Evolutionary conservation across 2,113 vertebrate genomes (phyloP).

Genomic region (Amazona vittata): DNA sequence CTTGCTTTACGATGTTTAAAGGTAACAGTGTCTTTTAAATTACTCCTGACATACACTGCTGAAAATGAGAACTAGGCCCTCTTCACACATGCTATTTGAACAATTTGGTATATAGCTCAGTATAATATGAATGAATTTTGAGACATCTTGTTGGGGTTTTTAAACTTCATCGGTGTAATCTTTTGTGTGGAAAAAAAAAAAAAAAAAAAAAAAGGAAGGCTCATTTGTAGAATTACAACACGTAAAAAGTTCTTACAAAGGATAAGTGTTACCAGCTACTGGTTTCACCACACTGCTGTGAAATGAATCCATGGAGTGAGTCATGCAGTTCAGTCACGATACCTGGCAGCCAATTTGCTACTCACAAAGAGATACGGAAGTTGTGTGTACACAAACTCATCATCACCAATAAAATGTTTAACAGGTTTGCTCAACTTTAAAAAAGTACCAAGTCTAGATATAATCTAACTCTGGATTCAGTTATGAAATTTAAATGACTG

Average conservation of each 20-base stretch:
- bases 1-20: neutral
- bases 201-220: neutral
- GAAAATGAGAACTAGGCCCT: neutral
- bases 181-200: neutral
- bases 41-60: neutral
- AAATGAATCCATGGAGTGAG: constrained; percentile 14
- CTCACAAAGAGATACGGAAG: constrained; percentile 35
- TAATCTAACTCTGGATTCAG: neutral
- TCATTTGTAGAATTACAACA: neutral
- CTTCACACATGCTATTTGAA: neutral
- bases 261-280: constrained; percentile 20
- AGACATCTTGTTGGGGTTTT: neutral
- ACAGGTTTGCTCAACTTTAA: neutral
- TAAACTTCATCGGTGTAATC: neutral
- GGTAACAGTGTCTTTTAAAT: neutral
- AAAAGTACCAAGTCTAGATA: constrained; percentile 12
- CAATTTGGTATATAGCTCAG: neutral
- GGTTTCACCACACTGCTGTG: constrained; percentile 13
- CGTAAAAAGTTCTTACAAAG: constrained; percentile 11
- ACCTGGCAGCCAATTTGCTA: neutral
- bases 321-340: constrained; percentile 1
- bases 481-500: constrained; percentile 26
- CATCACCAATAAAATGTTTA: constrained; percentile 33
- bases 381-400: constrained; percentile 8
- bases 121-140: neutral